Evolutionary conservation across 2,797 vertebrate species (phyloP), one percentile per base, ranked within the genome.

Genomic region (Urocyon cinereoargenteus): DNA sequence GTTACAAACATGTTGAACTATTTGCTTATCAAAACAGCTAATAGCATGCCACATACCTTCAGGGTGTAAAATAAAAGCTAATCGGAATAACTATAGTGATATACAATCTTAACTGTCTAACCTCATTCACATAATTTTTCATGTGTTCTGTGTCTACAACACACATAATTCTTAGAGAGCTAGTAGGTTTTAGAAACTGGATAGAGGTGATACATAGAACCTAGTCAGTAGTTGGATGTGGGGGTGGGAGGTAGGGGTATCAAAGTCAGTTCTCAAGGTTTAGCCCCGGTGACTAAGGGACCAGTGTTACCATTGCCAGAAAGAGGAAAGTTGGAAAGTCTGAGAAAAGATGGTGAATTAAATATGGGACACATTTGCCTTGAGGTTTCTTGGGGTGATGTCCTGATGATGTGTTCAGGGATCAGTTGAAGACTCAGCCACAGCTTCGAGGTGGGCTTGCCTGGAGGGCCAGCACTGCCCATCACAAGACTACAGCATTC

Each of bases 401-500:
- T 57, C 45, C 26, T 53, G 73, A 24, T 15, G 21, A 66, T 26
- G 4, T 55, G 72, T 34, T 59, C 18, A 68, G 18, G 62, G 53
- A 16, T 31, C 12, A 16, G 13, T 1, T 49, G 66, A 40, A 28
- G 36, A 24, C 15, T 49, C 57, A 16, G 6, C 2, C 59, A 70
- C 36, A 24, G 1, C 14, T 59, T 36, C 40, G 49, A 62, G 36
- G 22, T 6, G 8, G 34, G 21, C 45, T 62, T 36, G 4, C 26
- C 51, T 34, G 18, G 61, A 36, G 26, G n/a, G 36, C 15, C 15
- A 7, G 5, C 31, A 5, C 9, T 79, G 55, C 21, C 10, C 24
- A 18, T 19, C 22, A 18, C 2, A 11, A 24, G 45, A 31, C 3
- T 1, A 0, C 8, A 9, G 19, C 21, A 3, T 26, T 36, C 14